Base-by-base conservation (phyloP, 2,888 invertebrate genomes). In the Scaptomyza polygonia region DNA sequence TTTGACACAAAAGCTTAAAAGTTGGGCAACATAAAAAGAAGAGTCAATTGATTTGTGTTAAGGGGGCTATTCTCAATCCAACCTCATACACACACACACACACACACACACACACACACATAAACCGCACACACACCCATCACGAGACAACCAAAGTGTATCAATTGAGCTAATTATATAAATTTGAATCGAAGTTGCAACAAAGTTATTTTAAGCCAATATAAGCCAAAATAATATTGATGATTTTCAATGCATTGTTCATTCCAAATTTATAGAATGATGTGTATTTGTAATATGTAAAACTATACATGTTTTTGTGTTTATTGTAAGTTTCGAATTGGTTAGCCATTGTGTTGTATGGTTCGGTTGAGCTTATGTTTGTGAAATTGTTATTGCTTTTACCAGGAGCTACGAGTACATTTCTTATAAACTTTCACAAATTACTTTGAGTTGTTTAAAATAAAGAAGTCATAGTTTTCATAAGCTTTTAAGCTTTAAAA, bases 1-100 rank as follows among this genome's bases (percentile, higher is more conserved):
- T 66, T 75, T 82, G 81, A 80, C 81, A 82, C 67, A 55, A 40
- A 57, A 42, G 63, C 67, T 69, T 74, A 56, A 79, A 55, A 65
- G 52, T 52, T 68, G 51, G n/a, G 39, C 18, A 42, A 21, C 12
- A 16, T 36, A 14, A 16, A 40, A 44, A n/a, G 40, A 32, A 8
- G 16, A 21, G 4, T 34, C 43, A 27, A 40, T 61, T 62, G 49
- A 62, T 67, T 48, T 55, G 27, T 55, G 47, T 18, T 3, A 5
- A n/a, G 16, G 30, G 18, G 25, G 36, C 27, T 52, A 5, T n/a
- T 8, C 27, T 53, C 40, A 64, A 62, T 44, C 14, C 18, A 14
- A 43, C 16, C 14, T 45, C 34, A 34, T 16, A 25, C n/a, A 1
- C 29, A 25, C 34, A 27, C 0, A n/a, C 40, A 21, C 25, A 18